Evolutionary conservation across 2,797 vertebrate species (phyloP).

Genomic region (Brachyrhaphis roseni): DNA sequence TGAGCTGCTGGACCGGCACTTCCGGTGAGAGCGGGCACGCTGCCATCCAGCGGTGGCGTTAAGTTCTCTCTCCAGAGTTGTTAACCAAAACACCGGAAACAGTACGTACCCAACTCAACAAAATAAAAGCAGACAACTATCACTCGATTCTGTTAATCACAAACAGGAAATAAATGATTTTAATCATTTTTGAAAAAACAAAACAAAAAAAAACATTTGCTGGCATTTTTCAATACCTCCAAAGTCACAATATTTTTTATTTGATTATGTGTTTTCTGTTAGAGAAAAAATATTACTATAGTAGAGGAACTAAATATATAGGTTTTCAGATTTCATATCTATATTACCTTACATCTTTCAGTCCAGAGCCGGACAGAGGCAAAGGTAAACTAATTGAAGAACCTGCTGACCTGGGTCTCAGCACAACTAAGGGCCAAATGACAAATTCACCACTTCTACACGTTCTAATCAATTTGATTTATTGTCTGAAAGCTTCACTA

Average conservation of each 20-base stretch:
- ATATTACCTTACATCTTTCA: too few species aligned
- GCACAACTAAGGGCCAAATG: neutral
- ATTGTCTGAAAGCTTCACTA: neutral
- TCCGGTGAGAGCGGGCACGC: neutral
- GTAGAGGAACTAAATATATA: neutral
- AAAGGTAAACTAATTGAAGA: neutral
- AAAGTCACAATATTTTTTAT: neutral
- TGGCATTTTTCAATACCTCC: neutral
- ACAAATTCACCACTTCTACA: neutral
- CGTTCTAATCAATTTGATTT: neutral
- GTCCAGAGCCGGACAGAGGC: neutral
- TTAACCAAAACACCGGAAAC: neutral
- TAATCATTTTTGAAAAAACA: neutral
- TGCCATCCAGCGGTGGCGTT: neutral
- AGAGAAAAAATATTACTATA: neutral
- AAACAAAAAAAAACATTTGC: too few species aligned
- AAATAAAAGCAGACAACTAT: constrained; percentile 38
- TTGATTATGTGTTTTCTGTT: neutral
- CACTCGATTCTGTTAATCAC: neutral
- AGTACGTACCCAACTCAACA: neutral
- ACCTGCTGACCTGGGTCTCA: neutral
- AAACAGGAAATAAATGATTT: neutral
- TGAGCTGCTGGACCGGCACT: neutral
- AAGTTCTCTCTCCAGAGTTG: neutral
- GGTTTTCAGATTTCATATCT: neutral